Conservation (phyloP, 2,113 vertebrate species). For the Clarias macrocephalus region DNA sequence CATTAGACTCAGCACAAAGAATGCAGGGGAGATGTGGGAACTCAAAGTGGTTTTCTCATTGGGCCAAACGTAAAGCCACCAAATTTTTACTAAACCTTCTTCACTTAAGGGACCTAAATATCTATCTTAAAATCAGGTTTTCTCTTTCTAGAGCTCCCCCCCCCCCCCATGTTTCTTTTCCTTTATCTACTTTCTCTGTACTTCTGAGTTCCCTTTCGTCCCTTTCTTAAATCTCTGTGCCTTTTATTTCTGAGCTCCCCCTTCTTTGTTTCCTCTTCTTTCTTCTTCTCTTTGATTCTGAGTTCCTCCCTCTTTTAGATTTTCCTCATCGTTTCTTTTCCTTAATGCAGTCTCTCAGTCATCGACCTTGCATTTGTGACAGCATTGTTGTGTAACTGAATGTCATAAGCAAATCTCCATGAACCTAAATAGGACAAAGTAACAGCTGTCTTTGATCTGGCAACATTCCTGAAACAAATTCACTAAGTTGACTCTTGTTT, state of each 20-base stretch:
- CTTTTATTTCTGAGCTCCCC: too few relatives aligned
- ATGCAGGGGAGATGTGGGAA: too few relatives aligned
- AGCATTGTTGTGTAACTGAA: neutral
- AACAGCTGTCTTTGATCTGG: constrained; percentile 48
- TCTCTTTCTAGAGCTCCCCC: neutral
- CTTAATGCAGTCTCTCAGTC: neutral
- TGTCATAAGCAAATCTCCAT: neutral
- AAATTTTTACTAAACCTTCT: too few relatives aligned
- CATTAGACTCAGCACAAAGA: too few relatives aligned
- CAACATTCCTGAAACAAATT: constrained; percentile 19
- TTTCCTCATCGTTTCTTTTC: too few relatives aligned
- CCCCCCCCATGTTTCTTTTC: neutral
- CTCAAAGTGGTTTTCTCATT: too few relatives aligned
- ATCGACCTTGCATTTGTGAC: neutral
- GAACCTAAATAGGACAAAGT: constrained; percentile 31
- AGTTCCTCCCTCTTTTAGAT: neutral
- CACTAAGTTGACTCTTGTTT: constrained; percentile 23
- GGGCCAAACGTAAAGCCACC: too few relatives aligned
- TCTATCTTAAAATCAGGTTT: neutral
- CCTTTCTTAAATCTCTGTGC: neutral
- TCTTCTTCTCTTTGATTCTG: neutral
- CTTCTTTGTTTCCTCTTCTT: too few relatives aligned
- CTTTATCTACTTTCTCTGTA: neutral
- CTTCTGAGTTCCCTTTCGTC: neutral
- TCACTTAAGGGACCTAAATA: too few relatives aligned